Conservation (phyloP, 2,888 invertebrate species). For the Lepidonotus clava region DNA sequence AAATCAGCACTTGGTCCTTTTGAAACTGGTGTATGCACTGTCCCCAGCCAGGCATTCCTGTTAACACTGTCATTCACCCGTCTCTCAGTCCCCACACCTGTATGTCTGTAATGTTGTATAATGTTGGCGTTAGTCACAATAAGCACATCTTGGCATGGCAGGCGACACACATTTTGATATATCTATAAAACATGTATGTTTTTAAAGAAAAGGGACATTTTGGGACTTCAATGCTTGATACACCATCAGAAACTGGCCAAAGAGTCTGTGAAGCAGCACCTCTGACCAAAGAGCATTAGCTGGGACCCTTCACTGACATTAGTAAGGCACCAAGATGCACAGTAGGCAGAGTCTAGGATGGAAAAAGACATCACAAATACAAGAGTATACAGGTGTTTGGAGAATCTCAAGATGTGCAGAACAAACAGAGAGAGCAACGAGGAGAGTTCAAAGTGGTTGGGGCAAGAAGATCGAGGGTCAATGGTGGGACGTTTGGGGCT, state of each 20-base stretch:
- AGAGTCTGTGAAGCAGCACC: conserved; percentile 12
- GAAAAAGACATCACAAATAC: conserved; percentile 11
- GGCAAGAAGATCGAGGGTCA: background rate
- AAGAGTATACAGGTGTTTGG: conserved; percentile 25
- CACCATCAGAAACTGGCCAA: background rate
- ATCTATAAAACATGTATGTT: too few relatives aligned
- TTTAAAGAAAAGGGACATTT: background rate
- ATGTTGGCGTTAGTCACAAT: conserved; percentile 29
- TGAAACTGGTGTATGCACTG: background rate
- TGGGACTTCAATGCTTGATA: background rate
- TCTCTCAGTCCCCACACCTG: background rate
- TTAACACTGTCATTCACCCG: background rate
- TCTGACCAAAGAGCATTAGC: conserved; percentile 12
- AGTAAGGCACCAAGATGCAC: conserved; percentile 34
- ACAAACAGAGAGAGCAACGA: conserved; percentile 2
- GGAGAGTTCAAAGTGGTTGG: background rate
- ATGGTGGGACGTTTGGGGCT: background rate
- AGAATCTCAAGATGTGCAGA: background rate
- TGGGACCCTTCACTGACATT: background rate
- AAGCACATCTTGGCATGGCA: background rate
- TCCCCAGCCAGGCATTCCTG: conserved; percentile 23
- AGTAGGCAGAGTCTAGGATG: background rate
- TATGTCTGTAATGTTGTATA: conserved; percentile 33
- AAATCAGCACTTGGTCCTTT: too few relatives aligned
- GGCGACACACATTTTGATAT: background rate